Evolutionary conservation across 2,888 invertebrate species (phyloP).

Genomic region (Eupithecia exiguata): DNA sequence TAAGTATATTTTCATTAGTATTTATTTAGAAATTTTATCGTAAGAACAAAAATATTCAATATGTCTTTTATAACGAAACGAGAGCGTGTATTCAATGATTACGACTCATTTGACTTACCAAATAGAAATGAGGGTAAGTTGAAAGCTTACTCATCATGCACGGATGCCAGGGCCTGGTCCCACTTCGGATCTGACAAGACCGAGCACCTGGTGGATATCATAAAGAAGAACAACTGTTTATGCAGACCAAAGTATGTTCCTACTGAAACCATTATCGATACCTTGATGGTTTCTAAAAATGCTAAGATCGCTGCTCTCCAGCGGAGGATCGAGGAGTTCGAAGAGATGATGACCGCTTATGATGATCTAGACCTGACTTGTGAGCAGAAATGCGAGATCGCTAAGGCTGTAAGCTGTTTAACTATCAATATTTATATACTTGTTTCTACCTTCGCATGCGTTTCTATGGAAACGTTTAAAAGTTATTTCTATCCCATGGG

Average conservation of each 20-base stretch:
- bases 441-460: background rate
- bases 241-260: constrained; percentile 72
- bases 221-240: constrained; percentile 74
- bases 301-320: constrained; percentile 77
- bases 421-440: background rate
- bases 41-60: constrained; percentile 54
- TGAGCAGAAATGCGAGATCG: constrained; percentile 76
- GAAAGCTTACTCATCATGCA: constrained; percentile 82
- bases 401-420: constrained; percentile 68
- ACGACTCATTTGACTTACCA: constrained; percentile 74
- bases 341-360: constrained; percentile 72
- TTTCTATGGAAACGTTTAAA: background rate
- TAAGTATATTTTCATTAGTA: constrained; percentile 59
- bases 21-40: constrained; percentile 59
- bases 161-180: constrained; percentile 84
- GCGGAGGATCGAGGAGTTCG: constrained; percentile 76
- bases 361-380: constrained; percentile 73
- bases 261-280: constrained; percentile 74
- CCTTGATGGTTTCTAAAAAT: constrained; percentile 77
- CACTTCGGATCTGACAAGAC: constrained; percentile 81
- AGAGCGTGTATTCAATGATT: constrained; percentile 77
- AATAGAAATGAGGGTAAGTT: constrained; percentile 81
- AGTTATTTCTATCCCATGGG: background rate
- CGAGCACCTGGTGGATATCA: constrained; percentile 83
- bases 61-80: constrained; percentile 82